Evolutionary conservation across 2,888 invertebrate genomes (phyloP), one percentile per base, ranked within the genome.

Genomic region (Noctuana brunneofusca): DNA sequence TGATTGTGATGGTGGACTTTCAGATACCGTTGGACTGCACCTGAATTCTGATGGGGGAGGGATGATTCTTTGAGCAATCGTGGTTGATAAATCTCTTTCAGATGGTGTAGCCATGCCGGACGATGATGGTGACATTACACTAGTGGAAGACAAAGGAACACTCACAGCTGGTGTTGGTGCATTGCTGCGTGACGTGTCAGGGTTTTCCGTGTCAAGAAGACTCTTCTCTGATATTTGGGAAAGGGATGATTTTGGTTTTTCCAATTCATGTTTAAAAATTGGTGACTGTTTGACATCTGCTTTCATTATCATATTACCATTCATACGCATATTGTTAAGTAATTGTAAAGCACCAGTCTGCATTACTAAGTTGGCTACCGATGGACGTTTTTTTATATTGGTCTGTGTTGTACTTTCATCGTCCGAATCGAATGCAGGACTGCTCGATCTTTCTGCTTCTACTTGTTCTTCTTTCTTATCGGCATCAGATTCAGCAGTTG

Each of bases 381-480:
- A 95, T 0, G 94, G 93, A 49, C 94, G 88, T 75, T 95, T 95
- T 67, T 93, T 93, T 0, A 89, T 74, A 62, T 92, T 92, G 0
- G 92, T 86, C 66, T 93, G 94, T 0, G 93, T 92, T 0, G 94
- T 94, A 66, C 96, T 96, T 75, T 98, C 98, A 66, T 98, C 98
- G 78, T 98, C 98, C 0, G 98, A 98, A 74, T 98, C 98, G 79
- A 98, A 98, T 0, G 97, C 97, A 0, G 97, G 95, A 80, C 98
- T 98, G 75, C 98, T 98, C 0, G 98, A 98, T 46, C 98, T 92
- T 79, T 96, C 95, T 41, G 94, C 92, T 76, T 95, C 93, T 9
- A 91, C 86, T 68, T 89, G 90, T 69, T 86, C 87, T 78, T 91
- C 87, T 76, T 83, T 92, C 66, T 87, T 92, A 48, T 91, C 90